phyloP scores from a whole-genome alignment of 1,140 invertebrate species.

The Neodiprion fabricii region DNA sequence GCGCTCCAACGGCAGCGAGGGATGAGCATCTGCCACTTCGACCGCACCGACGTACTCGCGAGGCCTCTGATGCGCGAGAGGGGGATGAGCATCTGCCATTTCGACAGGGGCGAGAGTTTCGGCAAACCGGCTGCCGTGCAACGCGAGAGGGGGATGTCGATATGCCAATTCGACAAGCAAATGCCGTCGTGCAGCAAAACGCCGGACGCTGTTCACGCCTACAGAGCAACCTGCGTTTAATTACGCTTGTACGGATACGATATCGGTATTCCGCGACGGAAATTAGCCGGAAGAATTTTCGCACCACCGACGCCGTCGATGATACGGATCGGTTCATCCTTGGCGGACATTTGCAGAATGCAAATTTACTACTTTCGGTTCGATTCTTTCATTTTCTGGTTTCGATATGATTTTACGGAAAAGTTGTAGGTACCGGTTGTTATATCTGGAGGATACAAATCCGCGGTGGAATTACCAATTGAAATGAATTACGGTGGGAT shows the following conservation, averaged over 20 bases:
- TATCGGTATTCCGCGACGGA: no score
- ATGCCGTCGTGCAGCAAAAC: conserved; percentile 48
- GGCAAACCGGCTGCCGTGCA: conserved; percentile 40
- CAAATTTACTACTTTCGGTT: no score
- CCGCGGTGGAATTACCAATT: no score
- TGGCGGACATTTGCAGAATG: no score
- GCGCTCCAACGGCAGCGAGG: conserved; percentile 31
- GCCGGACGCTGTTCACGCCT: conserved; percentile 44
- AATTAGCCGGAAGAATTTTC: no score
- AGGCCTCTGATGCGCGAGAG: conserved; percentile 38
- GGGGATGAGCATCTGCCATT: conserved; percentile 51
- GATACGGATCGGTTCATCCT: no score
- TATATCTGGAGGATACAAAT: no score
- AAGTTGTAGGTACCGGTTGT: no score
- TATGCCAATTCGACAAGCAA: conserved; percentile 49
- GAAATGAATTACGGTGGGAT: no score
- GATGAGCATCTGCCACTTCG: conserved; percentile 35
- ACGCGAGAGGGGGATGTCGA: conserved; percentile 45
- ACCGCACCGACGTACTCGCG: conserved; percentile 43
- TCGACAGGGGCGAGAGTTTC: conserved; percentile 40
- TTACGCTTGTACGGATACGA: neutral
- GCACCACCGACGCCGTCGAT: no score
- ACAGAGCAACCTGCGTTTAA: conserved; percentile 52
- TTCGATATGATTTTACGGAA: no score
- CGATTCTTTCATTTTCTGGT: no score